Evolutionary conservation across 2,888 invertebrate genomes (phyloP), one percentile per base, ranked within the genome.

Genomic region (Balanococcus diminutus): DNA sequence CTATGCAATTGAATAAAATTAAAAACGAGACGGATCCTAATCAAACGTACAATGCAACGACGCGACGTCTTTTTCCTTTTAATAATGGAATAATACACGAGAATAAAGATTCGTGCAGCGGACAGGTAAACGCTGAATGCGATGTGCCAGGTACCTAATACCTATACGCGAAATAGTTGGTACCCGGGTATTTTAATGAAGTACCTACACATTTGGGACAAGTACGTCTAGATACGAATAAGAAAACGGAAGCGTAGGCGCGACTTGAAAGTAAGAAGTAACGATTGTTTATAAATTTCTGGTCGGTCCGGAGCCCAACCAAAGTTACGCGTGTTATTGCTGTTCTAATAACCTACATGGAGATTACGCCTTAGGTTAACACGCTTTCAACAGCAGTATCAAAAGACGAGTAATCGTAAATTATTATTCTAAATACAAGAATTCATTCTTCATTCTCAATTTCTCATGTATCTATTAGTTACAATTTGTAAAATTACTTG

Each of bases 321-420:
- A 56, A 56, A 82, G 51, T 82, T 82, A 51, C 51, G 82, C 82
- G 31, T 51, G 51, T 46, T 82, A 51, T 82, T 82, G 82, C 82
- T 82, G 82, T 82, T 82, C 82, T 82, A 82, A 82, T 82, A 42
- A 82, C 82, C 82, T 82, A 82, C 51, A 82, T 82, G 82, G 82
- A 51, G 46, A 82, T 46, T 82, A 31, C 9, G 82, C 82, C 82
- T 82, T 25, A 31, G 82, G 82, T 28, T 51, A 82, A 82, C 82
- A 82, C 82, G 82, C 82, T 82, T 82, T 82, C 82, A 51, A 82
- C 82, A 42, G 82, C 31, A 82, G 56, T 82, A 82, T 31, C 56
- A 82, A 42, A 82, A 42, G 82, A 82, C 51, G 51, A 82, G 82
- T 51, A 82, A 82, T 51, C 42, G 46, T 82, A 82, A 82, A 82